phyloP scores from a whole-genome alignment of 2,888 invertebrate species.

The Conchocele bisecta region DNA sequence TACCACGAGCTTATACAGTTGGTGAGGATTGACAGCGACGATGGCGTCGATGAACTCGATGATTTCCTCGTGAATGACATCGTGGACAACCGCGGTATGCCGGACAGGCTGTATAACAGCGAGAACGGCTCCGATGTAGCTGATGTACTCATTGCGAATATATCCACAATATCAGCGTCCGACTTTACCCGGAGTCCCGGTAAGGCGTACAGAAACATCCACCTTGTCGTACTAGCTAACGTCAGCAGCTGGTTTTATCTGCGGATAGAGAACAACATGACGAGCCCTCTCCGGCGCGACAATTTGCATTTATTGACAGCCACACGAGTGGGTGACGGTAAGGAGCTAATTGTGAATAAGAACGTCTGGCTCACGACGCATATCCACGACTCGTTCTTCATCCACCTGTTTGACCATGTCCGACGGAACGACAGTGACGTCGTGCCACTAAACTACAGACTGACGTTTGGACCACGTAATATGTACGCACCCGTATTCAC shows the following conservation, averaged over 20 bases:
- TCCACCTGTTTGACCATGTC: constrained; percentile 48
- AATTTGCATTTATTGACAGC: constrained; percentile 19
- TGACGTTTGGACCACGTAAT: constrained; percentile 36
- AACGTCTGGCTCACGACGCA: constrained; percentile 56
- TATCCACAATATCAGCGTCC: background rate
- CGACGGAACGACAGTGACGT: background rate
- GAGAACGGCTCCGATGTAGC: constrained; percentile 36
- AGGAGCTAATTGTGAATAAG: constrained; percentile 31
- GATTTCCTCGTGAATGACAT: constrained; percentile 66
- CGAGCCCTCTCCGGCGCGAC: background rate
- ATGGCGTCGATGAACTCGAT: constrained; percentile 41
- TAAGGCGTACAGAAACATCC: constrained; percentile 29
- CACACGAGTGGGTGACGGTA: constrained; percentile 17
- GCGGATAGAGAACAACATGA: constrained; percentile 43
- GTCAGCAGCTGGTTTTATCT: constrained; percentile 32
- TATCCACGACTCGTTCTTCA: constrained; percentile 34
- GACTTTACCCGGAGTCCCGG: background rate
- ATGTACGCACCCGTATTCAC: constrained; percentile 26
- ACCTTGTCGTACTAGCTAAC: constrained; percentile 9
- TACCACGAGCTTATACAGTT: constrained; percentile 63
- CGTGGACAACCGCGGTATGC: constrained; percentile 48
- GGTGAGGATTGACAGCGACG: constrained; percentile 48
- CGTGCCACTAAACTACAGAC: constrained; percentile 11
- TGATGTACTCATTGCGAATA: constrained; percentile 13
- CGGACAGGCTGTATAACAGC: constrained; percentile 59